These are phyloP conservation scores for Seriola dumerili DNA, from an alignment of 2,113 vertebrate genomes.

Conservation along the genomic window DNA sequence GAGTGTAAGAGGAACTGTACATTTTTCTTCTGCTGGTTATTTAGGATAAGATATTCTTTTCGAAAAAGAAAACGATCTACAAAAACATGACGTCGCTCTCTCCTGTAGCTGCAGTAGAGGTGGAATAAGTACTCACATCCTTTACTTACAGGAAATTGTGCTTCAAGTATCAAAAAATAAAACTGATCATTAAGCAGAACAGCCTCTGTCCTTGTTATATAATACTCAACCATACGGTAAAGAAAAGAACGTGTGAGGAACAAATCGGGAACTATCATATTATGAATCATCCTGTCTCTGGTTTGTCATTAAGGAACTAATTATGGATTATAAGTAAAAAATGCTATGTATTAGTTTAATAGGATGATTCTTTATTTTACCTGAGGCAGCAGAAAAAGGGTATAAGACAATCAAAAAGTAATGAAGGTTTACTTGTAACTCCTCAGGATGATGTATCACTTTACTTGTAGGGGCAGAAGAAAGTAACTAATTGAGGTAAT, in stretches of 20 bases:
- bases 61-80: background rate
- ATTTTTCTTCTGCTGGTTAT: constrained; percentile 15
- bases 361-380: background rate
- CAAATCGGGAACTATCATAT: background rate
- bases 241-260: background rate
- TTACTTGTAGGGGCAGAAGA: background rate
- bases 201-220: too few relatives aligned
- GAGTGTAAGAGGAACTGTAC: constrained; percentile 3
- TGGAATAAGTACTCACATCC: background rate
- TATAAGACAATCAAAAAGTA: background rate
- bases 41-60: background rate
- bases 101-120: background rate
- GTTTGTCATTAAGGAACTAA: background rate
- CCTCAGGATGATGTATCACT: background rate
- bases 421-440: background rate
- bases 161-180: background rate
- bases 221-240: too few relatives aligned
- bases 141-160: background rate
- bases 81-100: background rate
- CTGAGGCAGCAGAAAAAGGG: background rate
- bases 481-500: background rate
- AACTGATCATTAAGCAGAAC: background rate
- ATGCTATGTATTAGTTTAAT: background rate
- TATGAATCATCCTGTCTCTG: background rate
- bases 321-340: background rate